Base-by-base conservation (phyloP, 1,140 invertebrate genomes). In the Drosophila tsacasi region DNA sequence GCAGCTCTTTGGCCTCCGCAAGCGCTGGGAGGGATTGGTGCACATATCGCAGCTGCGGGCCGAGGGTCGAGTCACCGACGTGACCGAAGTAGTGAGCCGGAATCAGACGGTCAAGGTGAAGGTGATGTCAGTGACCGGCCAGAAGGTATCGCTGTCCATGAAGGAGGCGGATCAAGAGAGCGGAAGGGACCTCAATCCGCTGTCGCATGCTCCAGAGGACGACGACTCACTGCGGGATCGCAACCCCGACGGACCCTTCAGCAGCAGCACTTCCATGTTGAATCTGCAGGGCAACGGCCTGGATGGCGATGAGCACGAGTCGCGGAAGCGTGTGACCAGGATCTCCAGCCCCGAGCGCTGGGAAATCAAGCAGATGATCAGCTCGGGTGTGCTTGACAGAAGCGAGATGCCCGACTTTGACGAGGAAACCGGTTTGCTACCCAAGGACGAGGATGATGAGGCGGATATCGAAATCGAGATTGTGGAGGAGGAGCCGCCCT, bases 381-480 rank as follows among this genome's bases (percentile, higher is more conserved):
- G 97, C 27, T 97, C 97, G 5, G 97, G 96, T 27, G 96, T 96
- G 21, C 95, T 97, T 60, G 96, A 97, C 86, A 97, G 97, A 83
- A 97, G 96, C 87, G 98, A 99, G 92, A 93, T 98, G 47, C 98
- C 97, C 3, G 97, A 98, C 91, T 98, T 98, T 92, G 98, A 98
- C 84, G 97, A 97, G 71, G 97, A 98, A 91, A 97, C 96, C 10
- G 97, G 97, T 1, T 42, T 92, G n/a, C 50, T 93, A n/a, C 96
- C 97, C 0, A 97, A 97, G 92, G 96, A 97, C 61, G 97, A 98
- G 86, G 97, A 98, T 63, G 97, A 97, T 65, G 99, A 99, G 93
- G 99, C 99, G 83, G 99, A 99, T 92, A 97, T 99, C 57, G 99
- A 99, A 94, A 99, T 99, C 71, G 99, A 99, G 93, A 94, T 99